Conservation (phyloP, 2,797 vertebrate species). For the Crossoptilon crossoptilon region DNA sequence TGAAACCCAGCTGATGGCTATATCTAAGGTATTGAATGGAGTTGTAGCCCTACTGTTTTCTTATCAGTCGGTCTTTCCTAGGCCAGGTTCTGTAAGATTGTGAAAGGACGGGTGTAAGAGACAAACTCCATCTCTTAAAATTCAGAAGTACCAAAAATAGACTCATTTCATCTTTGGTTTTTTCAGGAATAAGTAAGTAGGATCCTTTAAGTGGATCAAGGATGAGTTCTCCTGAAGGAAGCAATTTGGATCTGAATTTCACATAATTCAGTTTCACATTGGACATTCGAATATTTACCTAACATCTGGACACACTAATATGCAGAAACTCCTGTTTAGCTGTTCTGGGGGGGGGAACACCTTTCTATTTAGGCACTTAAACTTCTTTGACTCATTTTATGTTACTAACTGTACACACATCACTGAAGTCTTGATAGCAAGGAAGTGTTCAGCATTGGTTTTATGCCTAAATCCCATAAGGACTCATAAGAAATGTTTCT, state of each 20-base stretch:
- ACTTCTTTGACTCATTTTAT: background rate
- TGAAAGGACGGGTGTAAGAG: background rate
- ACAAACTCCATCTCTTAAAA: background rate
- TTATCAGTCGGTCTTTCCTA: background rate
- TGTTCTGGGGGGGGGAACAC: background rate
- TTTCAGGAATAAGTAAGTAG: background rate
- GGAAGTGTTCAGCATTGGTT: background rate
- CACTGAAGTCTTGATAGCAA: background rate
- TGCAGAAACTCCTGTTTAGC: background rate
- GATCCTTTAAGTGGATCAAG: background rate
- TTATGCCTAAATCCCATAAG: background rate
- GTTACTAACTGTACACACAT: background rate
- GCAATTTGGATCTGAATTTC: background rate
- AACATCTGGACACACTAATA: background rate
- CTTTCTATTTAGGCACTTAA: background rate
- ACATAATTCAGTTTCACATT: background rate
- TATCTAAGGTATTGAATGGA: background rate
- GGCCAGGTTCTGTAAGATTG: background rate
- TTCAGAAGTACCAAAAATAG: background rate
- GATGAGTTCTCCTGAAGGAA: background rate
- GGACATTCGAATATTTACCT: background rate
- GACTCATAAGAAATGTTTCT: background rate
- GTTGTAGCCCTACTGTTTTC: background rate
- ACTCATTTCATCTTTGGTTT: conserved; percentile 2
- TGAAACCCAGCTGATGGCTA: background rate